Evolutionary conservation across 2,113 vertebrate genomes (phyloP).

Genomic region (Rattus norvegicus): DNA sequence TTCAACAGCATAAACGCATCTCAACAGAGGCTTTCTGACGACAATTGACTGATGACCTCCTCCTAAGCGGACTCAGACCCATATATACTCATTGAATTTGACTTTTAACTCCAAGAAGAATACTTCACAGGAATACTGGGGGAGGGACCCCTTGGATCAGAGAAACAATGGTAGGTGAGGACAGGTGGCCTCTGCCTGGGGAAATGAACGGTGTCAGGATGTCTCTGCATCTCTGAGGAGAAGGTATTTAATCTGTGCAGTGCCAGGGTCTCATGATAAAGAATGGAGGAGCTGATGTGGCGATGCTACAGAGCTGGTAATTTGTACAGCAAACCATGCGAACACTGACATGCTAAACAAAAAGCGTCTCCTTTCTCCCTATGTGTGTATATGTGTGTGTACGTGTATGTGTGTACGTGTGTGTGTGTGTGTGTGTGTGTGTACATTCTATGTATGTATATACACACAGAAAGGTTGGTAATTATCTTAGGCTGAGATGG

Average conservation of each 20-base stretch:
- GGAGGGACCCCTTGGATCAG: neutral
- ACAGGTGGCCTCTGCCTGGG: conserved; percentile 16
- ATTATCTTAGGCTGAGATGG: conserved; percentile 66
- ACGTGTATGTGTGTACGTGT: neutral
- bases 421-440: neutral
- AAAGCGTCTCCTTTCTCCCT: conserved; percentile 78
- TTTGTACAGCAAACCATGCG: conserved; percentile 91
- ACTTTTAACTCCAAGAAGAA: conserved; percentile 26
- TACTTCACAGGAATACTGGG: neutral
- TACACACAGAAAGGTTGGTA: conserved; percentile 56
- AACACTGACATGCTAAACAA: conserved; percentile 81
- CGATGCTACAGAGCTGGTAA: conserved; percentile 76
- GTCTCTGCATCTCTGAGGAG: conserved; percentile 72
- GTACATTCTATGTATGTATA: neutral
- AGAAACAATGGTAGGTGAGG: neutral
- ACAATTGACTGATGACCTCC: neutral
- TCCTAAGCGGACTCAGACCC: conserved; percentile 18
- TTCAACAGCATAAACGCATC: neutral
- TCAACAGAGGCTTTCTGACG: conserved; percentile 16
- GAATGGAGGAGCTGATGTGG: conserved; percentile 76
- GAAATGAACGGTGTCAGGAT: conserved; percentile 41
- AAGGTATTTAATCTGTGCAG: conserved; percentile 62
- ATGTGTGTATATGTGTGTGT: neutral
- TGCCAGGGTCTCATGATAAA: conserved; percentile 85
- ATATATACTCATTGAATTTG: conserved; percentile 12